A percentile compares a stretch with the other conserved stretches of the same genome.
phyloP scores from a whole-genome alignment of 2,797 vertebrate species.

The Anisognathus igniventris region DNA sequence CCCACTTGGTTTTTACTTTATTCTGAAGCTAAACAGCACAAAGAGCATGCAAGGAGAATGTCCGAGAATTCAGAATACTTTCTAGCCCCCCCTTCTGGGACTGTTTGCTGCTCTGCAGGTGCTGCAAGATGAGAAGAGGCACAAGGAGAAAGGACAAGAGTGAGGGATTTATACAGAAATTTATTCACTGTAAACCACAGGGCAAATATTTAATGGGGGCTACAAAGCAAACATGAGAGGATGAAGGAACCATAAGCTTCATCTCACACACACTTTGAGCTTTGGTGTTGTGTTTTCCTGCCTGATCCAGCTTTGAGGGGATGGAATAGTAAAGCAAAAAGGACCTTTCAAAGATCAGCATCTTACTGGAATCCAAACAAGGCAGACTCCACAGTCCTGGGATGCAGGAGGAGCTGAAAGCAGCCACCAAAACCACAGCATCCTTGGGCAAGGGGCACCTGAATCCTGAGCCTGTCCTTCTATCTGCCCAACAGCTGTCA shows the following conservation, averaged over 20 bases:
- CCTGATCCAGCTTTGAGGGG: neutral
- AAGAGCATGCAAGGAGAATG: neutral
- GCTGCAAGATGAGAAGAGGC: neutral
- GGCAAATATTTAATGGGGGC: neutral
- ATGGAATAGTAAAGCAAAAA: neutral
- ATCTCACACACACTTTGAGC: neutral
- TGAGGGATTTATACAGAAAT: neutral
- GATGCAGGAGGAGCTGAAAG: neutral
- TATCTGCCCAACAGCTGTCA: neutral
- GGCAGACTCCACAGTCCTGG: neutral
- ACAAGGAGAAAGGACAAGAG: neutral
- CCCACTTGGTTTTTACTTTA: neutral
- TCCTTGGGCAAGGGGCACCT: neutral
- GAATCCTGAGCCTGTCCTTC: neutral
- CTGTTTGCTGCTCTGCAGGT: neutral
- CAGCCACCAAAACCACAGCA: neutral
- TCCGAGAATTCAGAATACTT: neutral
- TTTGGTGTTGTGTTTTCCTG: neutral
- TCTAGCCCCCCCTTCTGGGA: neutral
- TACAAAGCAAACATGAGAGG: neutral
- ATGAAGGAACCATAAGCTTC: neutral
- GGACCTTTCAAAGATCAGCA: neutral
- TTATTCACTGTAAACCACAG: neutral
- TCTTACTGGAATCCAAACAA: neutral
- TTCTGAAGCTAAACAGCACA: neutral